These are phyloP conservation scores for Siniperca knerii DNA, from an alignment of 2,113 vertebrate genomes.

Conservation along the genomic window DNA sequence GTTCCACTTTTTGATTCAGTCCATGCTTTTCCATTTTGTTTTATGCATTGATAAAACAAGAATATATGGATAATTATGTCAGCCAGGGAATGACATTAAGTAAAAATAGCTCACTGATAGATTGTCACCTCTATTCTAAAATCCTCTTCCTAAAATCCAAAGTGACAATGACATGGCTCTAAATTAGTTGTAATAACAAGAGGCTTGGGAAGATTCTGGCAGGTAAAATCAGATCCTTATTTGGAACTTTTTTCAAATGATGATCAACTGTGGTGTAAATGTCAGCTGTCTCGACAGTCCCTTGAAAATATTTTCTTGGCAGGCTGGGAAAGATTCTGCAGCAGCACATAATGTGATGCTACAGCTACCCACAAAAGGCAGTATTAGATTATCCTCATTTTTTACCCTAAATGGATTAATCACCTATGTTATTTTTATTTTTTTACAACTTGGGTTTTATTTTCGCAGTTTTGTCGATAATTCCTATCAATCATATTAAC, in stretches of 20 bases:
- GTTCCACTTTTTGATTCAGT: background rate
- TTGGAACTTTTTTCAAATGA: constrained; percentile 14
- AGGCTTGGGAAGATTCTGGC: background rate
- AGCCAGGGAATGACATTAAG: background rate
- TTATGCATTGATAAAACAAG: background rate
- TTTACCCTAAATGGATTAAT: background rate
- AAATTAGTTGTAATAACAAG: background rate
- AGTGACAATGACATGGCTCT: background rate
- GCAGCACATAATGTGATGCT: constrained; percentile 21
- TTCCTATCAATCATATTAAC: background rate
- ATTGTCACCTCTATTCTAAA: background rate
- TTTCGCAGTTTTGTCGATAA: too few relatives aligned
- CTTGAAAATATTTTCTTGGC: constrained; percentile 29
- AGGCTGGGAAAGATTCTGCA: constrained; percentile 18
- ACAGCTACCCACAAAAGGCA: background rate
- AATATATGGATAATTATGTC: background rate
- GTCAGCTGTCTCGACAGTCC: constrained; percentile 16
- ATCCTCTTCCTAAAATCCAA: background rate
- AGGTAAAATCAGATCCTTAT: background rate
- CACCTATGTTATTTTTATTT: background rate
- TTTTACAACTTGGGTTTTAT: background rate
- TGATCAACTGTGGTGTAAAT: constrained; percentile 6
- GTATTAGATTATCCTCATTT: background rate
- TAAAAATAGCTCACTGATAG: background rate
- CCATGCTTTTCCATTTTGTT: background rate